These are phyloP conservation scores for Halcyon chelicuti DNA, from an alignment of 2,797 vertebrate species.

Conservation along the genomic window DNA sequence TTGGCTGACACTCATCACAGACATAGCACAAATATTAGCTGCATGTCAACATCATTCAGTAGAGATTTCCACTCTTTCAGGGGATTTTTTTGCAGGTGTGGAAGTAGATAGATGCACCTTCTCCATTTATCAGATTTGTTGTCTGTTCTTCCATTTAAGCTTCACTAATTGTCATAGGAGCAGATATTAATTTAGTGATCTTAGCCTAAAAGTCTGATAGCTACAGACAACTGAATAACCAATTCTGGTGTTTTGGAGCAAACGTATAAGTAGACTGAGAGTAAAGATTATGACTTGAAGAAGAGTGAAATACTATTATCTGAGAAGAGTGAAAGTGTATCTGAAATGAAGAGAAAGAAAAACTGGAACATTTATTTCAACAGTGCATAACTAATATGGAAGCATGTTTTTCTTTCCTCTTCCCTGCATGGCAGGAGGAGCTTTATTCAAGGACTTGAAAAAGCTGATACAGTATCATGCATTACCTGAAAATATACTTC, in stretches of 20 bases:
- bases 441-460: background rate
- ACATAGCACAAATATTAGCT: background rate
- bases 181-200: background rate
- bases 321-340: background rate
- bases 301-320: background rate
- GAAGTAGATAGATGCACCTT: background rate
- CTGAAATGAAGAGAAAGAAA: background rate
- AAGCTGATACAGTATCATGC: background rate
- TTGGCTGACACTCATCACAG: background rate
- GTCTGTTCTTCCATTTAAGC: background rate
- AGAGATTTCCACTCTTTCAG: background rate
- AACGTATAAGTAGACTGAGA: background rate
- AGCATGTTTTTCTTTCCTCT: background rate
- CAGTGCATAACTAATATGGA: background rate
- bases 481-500: background rate
- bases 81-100: background rate
- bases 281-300: background rate
- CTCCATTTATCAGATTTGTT: background rate
- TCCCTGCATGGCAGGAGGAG: background rate
- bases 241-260: background rate
- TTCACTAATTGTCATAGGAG: rapidly evolving
- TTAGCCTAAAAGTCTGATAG: background rate
- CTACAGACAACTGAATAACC: background rate
- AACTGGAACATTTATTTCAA: background rate
- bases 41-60: background rate